Conservation (phyloP, 1,140 invertebrate genomes). For the Drosophila arawakana region DNA sequence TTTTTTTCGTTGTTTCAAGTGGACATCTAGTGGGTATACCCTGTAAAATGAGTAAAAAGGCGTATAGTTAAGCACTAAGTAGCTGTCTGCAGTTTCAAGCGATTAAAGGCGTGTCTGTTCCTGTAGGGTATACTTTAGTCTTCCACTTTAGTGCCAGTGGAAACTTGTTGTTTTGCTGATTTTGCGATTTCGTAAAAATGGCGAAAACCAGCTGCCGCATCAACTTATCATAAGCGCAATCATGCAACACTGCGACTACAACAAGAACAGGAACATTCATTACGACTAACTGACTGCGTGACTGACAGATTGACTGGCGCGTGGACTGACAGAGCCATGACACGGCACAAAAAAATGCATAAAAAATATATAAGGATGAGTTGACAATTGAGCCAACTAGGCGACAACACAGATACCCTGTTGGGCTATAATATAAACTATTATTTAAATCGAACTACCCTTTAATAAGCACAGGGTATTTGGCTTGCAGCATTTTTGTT, state of each 20-base stretch:
- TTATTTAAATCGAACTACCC: neutral
- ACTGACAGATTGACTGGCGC: slow-evolving; percentile 79
- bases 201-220: slow-evolving; percentile 40
- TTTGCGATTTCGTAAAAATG: slow-evolving; percentile 29
- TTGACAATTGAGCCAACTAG: neutral
- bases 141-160: too few species aligned
- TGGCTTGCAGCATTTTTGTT: slow-evolving; percentile 39
- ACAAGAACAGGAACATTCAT: slow-evolving; percentile 52
- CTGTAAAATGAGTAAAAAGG: neutral
- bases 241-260: slow-evolving; percentile 43
- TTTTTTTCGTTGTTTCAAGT: slow-evolving; percentile 11
- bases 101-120: too few species aligned
- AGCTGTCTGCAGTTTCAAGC: neutral
- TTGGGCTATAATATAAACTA: neutral
- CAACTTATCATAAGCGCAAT: slow-evolving; percentile 56
- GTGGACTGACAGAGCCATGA: slow-evolving; percentile 68
- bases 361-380: slow-evolving; percentile 16
- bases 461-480: neutral
- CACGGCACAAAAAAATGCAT: slow-evolving; percentile 67
- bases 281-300: slow-evolving; percentile 77
- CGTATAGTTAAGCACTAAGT: neutral
- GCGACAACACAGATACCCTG: slow-evolving; percentile 9
- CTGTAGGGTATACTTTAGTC: slow-evolving; percentile 5
- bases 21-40: neutral
- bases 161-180: slow-evolving; percentile 35